phyloP scores from a whole-genome alignment of 2,113 vertebrate genomes.

The Seriola dumerili region DNA sequence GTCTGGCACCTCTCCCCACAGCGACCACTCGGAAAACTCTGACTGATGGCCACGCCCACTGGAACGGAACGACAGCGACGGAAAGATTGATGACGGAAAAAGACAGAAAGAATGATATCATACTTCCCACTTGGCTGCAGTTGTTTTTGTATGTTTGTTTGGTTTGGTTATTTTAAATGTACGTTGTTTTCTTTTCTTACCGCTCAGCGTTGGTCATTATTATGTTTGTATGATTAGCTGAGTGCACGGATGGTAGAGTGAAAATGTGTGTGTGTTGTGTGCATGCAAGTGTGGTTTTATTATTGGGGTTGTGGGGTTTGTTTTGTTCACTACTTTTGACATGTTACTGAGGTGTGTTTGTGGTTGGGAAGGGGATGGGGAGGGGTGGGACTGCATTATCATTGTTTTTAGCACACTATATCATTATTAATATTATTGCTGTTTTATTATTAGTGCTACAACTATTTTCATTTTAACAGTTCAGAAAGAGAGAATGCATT shows the following conservation, averaged over 20 bases:
- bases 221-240: conserved; percentile 61
- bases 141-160: conserved; percentile 58
- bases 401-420: conserved; percentile 80
- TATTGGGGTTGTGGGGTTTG: conserved; percentile 61
- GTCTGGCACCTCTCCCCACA: conserved; percentile 88
- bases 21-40: conserved; percentile 91
- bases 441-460: conserved; percentile 76
- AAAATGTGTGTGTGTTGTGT: conserved; percentile 52
- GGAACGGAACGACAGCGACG: conserved; percentile 50
- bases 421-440: conserved; percentile 78
- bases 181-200: conserved; percentile 40
- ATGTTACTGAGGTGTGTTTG: conserved; percentile 76
- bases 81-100: conserved; percentile 59
- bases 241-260: conserved; percentile 61
- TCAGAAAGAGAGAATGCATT: conserved; percentile 79
- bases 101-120: conserved; percentile 78
- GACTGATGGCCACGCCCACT: conserved; percentile 84
- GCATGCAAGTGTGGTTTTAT: conserved; percentile 74
- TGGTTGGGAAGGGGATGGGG: conserved; percentile 35
- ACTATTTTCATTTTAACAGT: conserved; percentile 75
- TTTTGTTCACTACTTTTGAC: conserved; percentile 74
- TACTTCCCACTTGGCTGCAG: conserved; percentile 77
- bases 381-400: conserved; percentile 61
- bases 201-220: conserved; percentile 59
- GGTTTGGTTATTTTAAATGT: conserved; percentile 67